phyloP scores from a whole-genome alignment of 1,140 invertebrate species.

The Carposina sasakii region DNA sequence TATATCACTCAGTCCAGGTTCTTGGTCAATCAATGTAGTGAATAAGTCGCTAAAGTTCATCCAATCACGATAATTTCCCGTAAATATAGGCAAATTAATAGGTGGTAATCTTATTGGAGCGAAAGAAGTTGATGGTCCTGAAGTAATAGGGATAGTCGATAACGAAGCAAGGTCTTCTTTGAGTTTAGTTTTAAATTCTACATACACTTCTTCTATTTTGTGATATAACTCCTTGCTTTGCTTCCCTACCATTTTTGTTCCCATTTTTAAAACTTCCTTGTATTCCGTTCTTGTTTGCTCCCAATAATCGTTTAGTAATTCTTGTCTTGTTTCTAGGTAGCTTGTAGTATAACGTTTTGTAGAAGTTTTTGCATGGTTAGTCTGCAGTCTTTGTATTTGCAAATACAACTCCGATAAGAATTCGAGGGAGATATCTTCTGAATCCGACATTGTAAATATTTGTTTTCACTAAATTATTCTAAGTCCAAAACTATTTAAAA shows the following conservation, averaged over 20 bases:
- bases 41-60: conserved; percentile 11
- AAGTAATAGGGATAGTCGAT: not conserved
- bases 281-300: conserved; percentile 18
- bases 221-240: conserved; percentile 18
- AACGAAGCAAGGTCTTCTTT: not conserved
- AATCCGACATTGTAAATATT: no score
- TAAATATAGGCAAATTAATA: conserved; percentile 10
- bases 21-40: conserved; percentile 11
- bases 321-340: conserved; percentile 19
- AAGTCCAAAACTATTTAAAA: no score
- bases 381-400: conserved; percentile 4
- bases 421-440: no score
- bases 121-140: not conserved
- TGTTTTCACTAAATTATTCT: no score
- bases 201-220: conserved; percentile 19
- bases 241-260: conserved; percentile 20
- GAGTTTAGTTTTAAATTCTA: not conserved
- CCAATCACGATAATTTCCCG: conserved; percentile 12
- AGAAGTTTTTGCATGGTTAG: conserved; percentile 20
- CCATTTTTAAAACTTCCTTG: conserved; percentile 16
- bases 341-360: conserved; percentile 24
- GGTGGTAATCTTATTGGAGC: conserved; percentile 3
- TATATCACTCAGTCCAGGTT: conserved; percentile 9
- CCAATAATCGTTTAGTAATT: conserved; percentile 27
- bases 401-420: no score